Conservation (phyloP, 92 coral and sea anemone genomes). For the Paramuricea clavata region DNA sequence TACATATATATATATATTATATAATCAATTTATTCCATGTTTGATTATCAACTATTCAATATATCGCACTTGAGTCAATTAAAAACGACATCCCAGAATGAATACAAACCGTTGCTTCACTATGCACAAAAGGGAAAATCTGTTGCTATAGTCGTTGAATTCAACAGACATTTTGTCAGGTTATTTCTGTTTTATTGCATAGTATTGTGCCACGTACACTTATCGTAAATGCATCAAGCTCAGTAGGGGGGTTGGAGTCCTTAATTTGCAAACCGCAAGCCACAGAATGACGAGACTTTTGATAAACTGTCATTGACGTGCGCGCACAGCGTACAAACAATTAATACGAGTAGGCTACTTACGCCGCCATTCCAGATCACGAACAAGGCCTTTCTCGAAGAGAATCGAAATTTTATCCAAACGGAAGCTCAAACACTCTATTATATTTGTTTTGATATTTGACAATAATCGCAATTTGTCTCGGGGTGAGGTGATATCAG, state of each 20-base stretch:
- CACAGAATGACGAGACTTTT: background rate
- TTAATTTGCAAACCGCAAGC: conserved; percentile 3
- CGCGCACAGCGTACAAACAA: background rate
- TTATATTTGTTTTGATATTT: too few species aligned
- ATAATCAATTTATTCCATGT: too few species aligned
- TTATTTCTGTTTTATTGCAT: background rate
- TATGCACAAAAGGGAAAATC: background rate
- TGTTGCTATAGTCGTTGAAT: too few species aligned
- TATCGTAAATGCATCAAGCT: background rate
- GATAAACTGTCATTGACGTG: background rate
- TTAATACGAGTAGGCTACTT: background rate
- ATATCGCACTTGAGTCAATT: too few species aligned
- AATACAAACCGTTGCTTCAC: too few species aligned
- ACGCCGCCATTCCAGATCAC: background rate
- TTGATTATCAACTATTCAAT: too few species aligned
- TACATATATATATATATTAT: too few species aligned
- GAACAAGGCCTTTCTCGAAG: background rate
- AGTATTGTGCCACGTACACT: conserved; percentile 1
- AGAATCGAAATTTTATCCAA: background rate
- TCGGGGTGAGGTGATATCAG: too few species aligned
- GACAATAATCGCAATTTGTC: too few species aligned
- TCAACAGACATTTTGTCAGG: background rate
- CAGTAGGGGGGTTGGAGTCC: background rate
- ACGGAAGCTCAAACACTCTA: background rate
- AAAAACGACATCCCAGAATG: too few species aligned